Evolutionary conservation across 2,888 invertebrate genomes (phyloP), one percentile per base, ranked within the genome.

Genomic region (Villa cingulata): DNA sequence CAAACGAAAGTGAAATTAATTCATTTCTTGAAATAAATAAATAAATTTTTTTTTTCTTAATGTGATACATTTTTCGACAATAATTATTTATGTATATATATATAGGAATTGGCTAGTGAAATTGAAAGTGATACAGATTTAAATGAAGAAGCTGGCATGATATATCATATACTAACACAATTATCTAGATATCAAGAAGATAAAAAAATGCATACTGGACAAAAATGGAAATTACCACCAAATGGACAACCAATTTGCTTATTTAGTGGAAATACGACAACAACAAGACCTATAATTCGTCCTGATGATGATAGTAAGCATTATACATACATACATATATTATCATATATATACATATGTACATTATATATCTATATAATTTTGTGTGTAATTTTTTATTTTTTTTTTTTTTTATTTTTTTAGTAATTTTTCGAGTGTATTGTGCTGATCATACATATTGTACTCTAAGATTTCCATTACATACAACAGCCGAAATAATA

Each of bases 391-490:
- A n/a, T n/a, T n/a, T n/a, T n/a, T n/a, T n/a, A n/a, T n/a, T n/a
- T n/a, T 29, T 37, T 29, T 48, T 45, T 42, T 17, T 10, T 23
- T 46, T 39, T 5, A 16, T 18, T 16, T 14, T 37, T 6, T 9
- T 37, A 86, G 85, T 82, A 43, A 82, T 86, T 54, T 83, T 85
- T 65, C 76, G 84, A 46, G 82, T 86, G 1, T 84, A 83, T 63
- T 84, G 84, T 63, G 83, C 83, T 37, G 85, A 86, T 64, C 84
- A 86, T 62, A 85, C 86, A 1, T 87, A 85, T 64, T 83, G 83
- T 60, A 86, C 86, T 0, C 68, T 88, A 45, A 73, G 83, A 53
- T 75, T 85, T 54, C 77, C 83, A 2, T 72, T 86, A 57, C 78
- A 80, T 57, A 78, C 83, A 12, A 76, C 80, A 1, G 83, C 84